A percentile compares a stretch with the other conserved stretches of the same genome.
Conservation (phyloP, 1,140 invertebrate genomes). For the Bursaphelenchus mucronatus region DNA sequence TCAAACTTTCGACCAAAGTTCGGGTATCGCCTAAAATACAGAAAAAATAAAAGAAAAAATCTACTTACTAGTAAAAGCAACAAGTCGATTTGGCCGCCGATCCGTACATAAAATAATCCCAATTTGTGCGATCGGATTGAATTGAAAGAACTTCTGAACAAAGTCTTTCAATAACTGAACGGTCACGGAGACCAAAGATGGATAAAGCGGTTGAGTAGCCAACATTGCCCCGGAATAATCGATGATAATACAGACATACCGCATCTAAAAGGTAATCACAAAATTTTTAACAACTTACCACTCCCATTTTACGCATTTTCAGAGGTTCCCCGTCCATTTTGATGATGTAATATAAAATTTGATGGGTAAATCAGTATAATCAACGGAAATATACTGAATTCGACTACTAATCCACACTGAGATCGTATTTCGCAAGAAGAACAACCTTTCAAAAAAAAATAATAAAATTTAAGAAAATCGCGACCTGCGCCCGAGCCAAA, state of each 20-base stretch:
- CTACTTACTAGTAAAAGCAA: constrained; percentile 73
- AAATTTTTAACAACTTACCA: constrained; percentile 2
- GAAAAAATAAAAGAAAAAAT: constrained; percentile 19
- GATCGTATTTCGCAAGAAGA: too few relatives aligned
- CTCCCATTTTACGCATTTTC: constrained; percentile 19
- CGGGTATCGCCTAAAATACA: constrained; percentile 62
- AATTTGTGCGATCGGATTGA: constrained; percentile 95
- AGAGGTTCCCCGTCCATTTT: not conserved
- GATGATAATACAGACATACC: constrained; percentile 83
- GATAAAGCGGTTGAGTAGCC: constrained; percentile 82
- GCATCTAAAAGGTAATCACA: constrained; percentile 61
- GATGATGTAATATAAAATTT: too few relatives aligned
- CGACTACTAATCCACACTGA: too few relatives aligned
- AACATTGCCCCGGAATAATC: constrained; percentile 89
- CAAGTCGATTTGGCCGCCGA: constrained; percentile 85
- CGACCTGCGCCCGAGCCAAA: too few relatives aligned
- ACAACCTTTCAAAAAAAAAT: too few relatives aligned
- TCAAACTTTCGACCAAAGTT: constrained; percentile 62
- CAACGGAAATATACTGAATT: too few relatives aligned
- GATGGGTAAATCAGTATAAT: too few relatives aligned
- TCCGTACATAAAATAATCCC: constrained; percentile 85
- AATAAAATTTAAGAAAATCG: too few relatives aligned
- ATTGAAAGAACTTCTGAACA: constrained; percentile 92
- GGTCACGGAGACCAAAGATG: constrained; percentile 71
- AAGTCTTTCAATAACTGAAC: constrained; percentile 82